Conservation (phyloP, 2,888 invertebrate species). For the Bruchidius siliquastri region DNA sequence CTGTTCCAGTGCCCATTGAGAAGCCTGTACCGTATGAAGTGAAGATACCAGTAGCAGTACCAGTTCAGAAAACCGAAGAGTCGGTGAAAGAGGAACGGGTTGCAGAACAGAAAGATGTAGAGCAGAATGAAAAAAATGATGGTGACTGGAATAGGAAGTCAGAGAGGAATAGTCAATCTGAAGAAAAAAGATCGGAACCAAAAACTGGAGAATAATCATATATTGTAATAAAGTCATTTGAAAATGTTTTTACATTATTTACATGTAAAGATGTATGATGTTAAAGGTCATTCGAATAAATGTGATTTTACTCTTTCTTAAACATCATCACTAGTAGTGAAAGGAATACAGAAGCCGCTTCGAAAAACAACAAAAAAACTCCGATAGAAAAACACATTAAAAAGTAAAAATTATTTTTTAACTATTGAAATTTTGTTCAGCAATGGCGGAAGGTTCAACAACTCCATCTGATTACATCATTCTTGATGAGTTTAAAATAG, state of each 20-base stretch:
- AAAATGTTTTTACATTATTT: not conserved
- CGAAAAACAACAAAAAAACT: too few relatives aligned
- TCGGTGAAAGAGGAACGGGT: constrained; percentile 63
- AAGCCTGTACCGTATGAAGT: constrained; percentile 56
- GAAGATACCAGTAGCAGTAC: constrained; percentile 62
- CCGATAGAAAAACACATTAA: too few relatives aligned
- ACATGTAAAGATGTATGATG: too few relatives aligned
- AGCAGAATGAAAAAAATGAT: not conserved
- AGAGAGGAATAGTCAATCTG: not conserved
- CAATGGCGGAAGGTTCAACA: too few relatives aligned
- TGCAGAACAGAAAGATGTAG: not conserved
- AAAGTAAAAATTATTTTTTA: too few relatives aligned
- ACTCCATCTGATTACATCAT: too few relatives aligned
- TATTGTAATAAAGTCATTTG: not conserved
- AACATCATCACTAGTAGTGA: too few relatives aligned
- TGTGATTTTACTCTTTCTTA: too few relatives aligned
- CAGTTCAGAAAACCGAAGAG: constrained; percentile 53
- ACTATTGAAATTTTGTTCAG: too few relatives aligned
- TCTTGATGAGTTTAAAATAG: too few relatives aligned
- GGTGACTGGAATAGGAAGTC: not conserved
- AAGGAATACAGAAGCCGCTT: too few relatives aligned
- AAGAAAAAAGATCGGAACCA: not conserved
- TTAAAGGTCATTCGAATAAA: too few relatives aligned
- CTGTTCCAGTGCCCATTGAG: constrained; percentile 64
- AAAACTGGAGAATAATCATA: not conserved